Evolutionary conservation across 92 coral and sea anemone species (phyloP), one percentile per base, ranked within the genome.

Genomic region (Heteractis magnifica): DNA sequence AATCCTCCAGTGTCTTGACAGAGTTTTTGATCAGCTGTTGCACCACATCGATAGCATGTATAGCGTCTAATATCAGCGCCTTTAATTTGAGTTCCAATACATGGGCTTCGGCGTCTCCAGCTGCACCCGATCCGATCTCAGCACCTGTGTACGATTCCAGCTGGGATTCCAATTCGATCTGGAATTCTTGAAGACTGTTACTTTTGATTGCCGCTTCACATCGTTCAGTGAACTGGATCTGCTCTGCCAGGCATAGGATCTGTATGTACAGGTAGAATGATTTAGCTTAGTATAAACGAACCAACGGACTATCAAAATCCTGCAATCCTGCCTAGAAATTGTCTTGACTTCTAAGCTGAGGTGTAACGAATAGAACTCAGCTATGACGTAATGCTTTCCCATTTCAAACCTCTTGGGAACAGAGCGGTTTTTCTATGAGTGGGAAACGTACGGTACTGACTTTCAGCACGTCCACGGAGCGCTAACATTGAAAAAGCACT

Each of bases 101-200:
- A 49, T 90, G 95, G 1, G 94, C 91, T 41, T 84, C 94, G 4
- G 93, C 62, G 83, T 95, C 98, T 20, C 91, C 85, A 56, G 88
- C 77, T 53, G 65, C 88, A 16, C 89, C 92, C 52, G 90, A 93
- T 50, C 92, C 90, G 52, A 92, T 90, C 65, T 94, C 99, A 56
- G 98, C 87, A 84, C 91, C 90, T 18, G 99, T 95, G 92, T 97
- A 97, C 0, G 99, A 94, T 77, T 94, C 99, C 21, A 97, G 94
- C 83, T 97, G 99, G 6, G 99, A 97, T 71, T 97, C 99, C 98
- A 97, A 89, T 82, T 97, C 99, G 65, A 97, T 97, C 87, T 93
- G 94, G 73, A 97, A 94, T 85, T 94, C 98, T 77, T 92, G 99
- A 34, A 97, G 92, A 34, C 92, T 89, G 87, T 92, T 92, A 76